phyloP scores from a whole-genome alignment of 37 sponge, comb jelly and placozoan genomes.

The Beroe forskalii region DNA sequence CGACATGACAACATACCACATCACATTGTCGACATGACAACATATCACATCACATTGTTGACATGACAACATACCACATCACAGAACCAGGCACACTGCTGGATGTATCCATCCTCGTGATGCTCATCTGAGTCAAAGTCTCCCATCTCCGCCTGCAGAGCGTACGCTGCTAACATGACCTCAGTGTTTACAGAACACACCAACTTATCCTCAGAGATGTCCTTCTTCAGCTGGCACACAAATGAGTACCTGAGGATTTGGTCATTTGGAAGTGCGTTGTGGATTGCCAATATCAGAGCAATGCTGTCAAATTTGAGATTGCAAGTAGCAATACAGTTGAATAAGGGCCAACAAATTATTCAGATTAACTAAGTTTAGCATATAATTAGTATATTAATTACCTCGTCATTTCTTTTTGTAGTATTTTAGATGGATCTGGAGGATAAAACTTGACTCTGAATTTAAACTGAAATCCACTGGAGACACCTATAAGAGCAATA shows the following conservation, averaged over 20 bases:
- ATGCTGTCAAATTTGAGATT: too few relatives aligned
- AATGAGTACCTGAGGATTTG: constrained; percentile 60
- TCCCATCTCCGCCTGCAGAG: constrained; percentile 60
- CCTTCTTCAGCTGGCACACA: constrained; percentile 62
- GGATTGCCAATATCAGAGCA: too few relatives aligned
- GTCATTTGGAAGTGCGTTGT: too few relatives aligned
- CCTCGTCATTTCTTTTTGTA: constrained; percentile 49
- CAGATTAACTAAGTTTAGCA: too few relatives aligned
- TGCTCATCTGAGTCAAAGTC: constrained; percentile 25
- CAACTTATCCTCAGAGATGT: constrained; percentile 19
- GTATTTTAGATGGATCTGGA: constrained; percentile 33
- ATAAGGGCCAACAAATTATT: background rate
- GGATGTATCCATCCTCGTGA: constrained; percentile 37
- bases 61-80: constrained; percentile 47
- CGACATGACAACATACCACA: too few relatives aligned
- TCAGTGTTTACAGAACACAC: constrained; percentile 22
- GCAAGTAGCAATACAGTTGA: too few relatives aligned
- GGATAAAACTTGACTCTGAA: constrained; percentile 60
- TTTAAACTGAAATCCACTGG: constrained; percentile 30
- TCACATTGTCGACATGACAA: too few relatives aligned
- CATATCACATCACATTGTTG: too few relatives aligned
- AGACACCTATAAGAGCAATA: background rate
- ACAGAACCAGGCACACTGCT: constrained; percentile 47
- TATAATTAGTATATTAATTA: too few relatives aligned
- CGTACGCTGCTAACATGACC: constrained; percentile 30